phyloP scores from a whole-genome alignment of 2,797 vertebrate genomes.

The Artibeus jamaicensis region DNA sequence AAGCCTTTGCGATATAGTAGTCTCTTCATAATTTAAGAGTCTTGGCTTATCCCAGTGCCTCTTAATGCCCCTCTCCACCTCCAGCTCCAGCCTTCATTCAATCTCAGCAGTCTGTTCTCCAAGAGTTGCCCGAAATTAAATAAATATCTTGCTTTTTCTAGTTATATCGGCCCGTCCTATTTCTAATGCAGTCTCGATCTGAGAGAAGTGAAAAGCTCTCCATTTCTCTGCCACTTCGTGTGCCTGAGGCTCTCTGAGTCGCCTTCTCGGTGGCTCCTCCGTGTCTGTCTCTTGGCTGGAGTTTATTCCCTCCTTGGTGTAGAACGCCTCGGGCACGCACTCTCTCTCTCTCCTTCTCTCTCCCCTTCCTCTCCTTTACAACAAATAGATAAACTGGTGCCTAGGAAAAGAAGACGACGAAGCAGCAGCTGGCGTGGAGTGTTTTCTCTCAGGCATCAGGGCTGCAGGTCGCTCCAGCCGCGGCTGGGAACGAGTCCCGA shows the following conservation, averaged over 20 bases:
- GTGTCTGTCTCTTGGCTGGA: background rate
- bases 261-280: background rate
- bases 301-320: background rate
- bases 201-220: background rate
- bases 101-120: background rate
- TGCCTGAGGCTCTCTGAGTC: background rate
- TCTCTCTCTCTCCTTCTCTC: background rate
- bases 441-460: constrained; percentile 39
- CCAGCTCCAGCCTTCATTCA: background rate
- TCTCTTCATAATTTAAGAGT: background rate
- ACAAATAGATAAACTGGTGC: constrained; percentile 41
- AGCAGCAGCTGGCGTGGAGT: background rate
- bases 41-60: background rate
- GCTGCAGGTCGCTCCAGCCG: constrained; percentile 52
- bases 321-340: background rate
- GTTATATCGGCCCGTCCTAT: background rate
- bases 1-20: background rate
- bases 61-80: background rate
- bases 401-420: background rate
- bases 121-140: background rate
- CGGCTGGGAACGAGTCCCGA: constrained; percentile 22
- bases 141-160: background rate
- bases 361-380: background rate
- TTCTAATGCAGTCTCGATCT: background rate
- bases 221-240: background rate